These are phyloP conservation scores for Sula dactylatra DNA, from an alignment of 2,113 vertebrate species.

Conservation along the genomic window DNA sequence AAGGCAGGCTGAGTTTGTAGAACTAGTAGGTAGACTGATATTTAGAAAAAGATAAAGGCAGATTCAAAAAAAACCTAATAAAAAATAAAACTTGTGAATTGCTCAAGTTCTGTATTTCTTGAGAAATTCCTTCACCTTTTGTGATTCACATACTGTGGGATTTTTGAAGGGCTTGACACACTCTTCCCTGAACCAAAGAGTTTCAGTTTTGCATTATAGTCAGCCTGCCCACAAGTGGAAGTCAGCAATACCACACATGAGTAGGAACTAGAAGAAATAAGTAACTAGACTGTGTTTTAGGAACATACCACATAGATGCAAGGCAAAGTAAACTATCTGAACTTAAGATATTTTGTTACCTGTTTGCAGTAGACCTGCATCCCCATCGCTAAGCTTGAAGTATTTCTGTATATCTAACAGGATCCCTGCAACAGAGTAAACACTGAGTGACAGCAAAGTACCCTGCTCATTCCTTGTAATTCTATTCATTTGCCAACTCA, in stretches of 20 bases:
- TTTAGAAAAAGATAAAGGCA: background rate
- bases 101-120: background rate
- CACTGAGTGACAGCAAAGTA: background rate
- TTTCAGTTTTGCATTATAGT: background rate
- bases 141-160: background rate
- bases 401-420: constrained; percentile 85
- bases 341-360: constrained; percentile 71
- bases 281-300: background rate
- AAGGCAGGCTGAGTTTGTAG: background rate
- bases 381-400: constrained; percentile 79
- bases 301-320: background rate
- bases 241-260: background rate
- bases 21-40: background rate
- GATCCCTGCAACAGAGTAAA: constrained; percentile 78
- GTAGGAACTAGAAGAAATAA: background rate
- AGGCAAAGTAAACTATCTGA: background rate
- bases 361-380: constrained; percentile 87
- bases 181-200: background rate
- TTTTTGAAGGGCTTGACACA: background rate
- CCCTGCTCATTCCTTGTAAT: background rate
- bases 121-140: background rate
- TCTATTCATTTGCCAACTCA: background rate
- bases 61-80: background rate
- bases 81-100: background rate
- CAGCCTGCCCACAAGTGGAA: background rate